These are phyloP conservation scores for Boloria selene DNA, from an alignment of 2,888 invertebrate genomes.

Conservation along the genomic window DNA sequence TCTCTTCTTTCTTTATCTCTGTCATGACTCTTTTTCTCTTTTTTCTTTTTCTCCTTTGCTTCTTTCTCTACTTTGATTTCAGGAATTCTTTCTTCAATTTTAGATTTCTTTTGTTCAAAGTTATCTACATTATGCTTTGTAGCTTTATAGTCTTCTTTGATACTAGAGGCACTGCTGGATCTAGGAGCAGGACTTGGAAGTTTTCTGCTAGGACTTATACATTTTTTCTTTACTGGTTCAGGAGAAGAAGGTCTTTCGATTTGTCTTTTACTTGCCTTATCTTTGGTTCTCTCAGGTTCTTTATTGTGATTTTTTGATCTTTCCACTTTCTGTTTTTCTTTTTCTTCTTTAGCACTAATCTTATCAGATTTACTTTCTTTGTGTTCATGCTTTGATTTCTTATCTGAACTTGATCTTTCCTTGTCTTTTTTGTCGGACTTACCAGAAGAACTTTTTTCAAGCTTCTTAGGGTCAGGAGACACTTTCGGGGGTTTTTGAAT, in stretches of 20 bases:
- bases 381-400: constrained; percentile 76
- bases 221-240: constrained; percentile 66
- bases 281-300: constrained; percentile 81
- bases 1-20: constrained; percentile 83
- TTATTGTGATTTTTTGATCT: constrained; percentile 80
- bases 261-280: constrained; percentile 77
- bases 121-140: constrained; percentile 59
- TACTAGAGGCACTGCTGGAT: constrained; percentile 70
- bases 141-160: constrained; percentile 72
- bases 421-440: constrained; percentile 83
- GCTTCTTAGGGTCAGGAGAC: constrained; percentile 85
- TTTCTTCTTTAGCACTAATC: constrained; percentile 74
- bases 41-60: constrained; percentile 80
- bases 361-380: constrained; percentile 75
- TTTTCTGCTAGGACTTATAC: constrained; percentile 64
- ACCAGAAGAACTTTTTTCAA: constrained; percentile 57
- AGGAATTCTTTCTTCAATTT: constrained; percentile 76
- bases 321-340: constrained; percentile 72
- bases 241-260: constrained; percentile 71
- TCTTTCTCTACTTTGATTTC: constrained; percentile 82
- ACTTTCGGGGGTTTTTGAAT: constrained; percentile 89
- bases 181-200: constrained; percentile 63
- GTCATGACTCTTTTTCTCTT: constrained; percentile 85
- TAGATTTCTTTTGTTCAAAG: constrained; percentile 64
- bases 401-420: constrained; percentile 71